Base-by-base conservation (phyloP, 2,888 invertebrate genomes). In the Dinocampus coccinellae region DNA sequence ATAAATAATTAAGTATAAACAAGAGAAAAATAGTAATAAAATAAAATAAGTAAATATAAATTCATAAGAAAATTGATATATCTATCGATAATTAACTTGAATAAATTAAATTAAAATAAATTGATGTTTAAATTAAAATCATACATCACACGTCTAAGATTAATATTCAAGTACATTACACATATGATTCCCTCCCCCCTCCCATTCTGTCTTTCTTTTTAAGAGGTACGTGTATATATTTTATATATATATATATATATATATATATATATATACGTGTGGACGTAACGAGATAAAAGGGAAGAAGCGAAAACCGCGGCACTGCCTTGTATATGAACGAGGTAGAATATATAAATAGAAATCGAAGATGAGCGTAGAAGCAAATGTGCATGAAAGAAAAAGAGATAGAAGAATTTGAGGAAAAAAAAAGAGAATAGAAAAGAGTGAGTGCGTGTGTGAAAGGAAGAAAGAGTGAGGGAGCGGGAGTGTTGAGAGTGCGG, bases 261-360 rank as follows among this genome's bases (percentile, higher is more conserved):
- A 55, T 52, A 76, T n/a, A n/a, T n/a, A n/a, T n/a, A n/a, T n/a
- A n/a, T 29, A 7, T 29, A 80, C 81, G 81, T 79, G 81, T 82
- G 82, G 81, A 82, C 80, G 80, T 83, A 83, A 83, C 83, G 79
- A 85, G 83, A 86, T 83, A 84, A 85, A 86, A 85, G 84, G 79
- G 81, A 83, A 81, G 79, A 78, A 34, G 77, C 76, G 79, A 80
- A 78, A 82, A 76, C 76, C 78, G 77, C 47, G 47, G 47, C 9
- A 53, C 47, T 63, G 62, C 70, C 70, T 70, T 76, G 76, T 81
- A 20, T 16, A 82, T 80, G 82, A 85, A 84, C 84, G 84, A 83
- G 81, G 82, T 83, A 83, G 82, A 83, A 85, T 83, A 84, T 82
- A 82, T 84, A 86, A 85, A 86, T 86, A 86, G 86, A 85, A 82